Conservation (phyloP, 2,888 invertebrate species). For the Hypselothyrea guttata region DNA sequence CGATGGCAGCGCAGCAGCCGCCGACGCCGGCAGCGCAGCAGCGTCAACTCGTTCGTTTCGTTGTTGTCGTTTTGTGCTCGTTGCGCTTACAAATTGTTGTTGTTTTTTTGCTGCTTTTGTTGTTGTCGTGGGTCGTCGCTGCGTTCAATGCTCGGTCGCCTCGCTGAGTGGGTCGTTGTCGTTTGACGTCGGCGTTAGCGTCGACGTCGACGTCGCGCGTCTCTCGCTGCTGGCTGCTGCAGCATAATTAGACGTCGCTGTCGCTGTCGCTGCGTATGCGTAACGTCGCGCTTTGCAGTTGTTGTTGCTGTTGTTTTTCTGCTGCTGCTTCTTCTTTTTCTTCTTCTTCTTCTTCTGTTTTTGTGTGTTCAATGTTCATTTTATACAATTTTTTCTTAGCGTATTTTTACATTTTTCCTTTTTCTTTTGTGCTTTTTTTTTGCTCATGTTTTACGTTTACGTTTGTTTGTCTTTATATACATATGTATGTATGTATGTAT, state of each 20-base stretch:
- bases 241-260: slow-evolving; percentile 64
- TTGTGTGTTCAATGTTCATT: slow-evolving; percentile 7
- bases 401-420: slow-evolving; percentile 10
- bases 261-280: slow-evolving; percentile 47
- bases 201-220: slow-evolving; percentile 4
- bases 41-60: slow-evolving; percentile 43
- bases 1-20: slow-evolving; percentile 47
- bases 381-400: slow-evolving; percentile 16
- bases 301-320: slow-evolving; percentile 17
- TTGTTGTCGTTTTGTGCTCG: slow-evolving; percentile 24
- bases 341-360: not conserved
- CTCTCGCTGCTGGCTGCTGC: slow-evolving; percentile 6
- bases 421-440: slow-evolving; percentile 4
- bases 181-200: slow-evolving; percentile 1
- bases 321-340: slow-evolving; percentile 4
- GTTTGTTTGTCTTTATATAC: slow-evolving; percentile 11
- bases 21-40: slow-evolving; percentile 23
- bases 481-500: slow-evolving; percentile 4
- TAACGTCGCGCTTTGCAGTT: slow-evolving; percentile 50
- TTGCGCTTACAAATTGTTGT: slow-evolving; percentile 54
- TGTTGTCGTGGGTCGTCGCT: slow-evolving; percentile 70
- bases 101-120: too few relatives aligned
- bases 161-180: slow-evolving; percentile 60
- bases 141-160: slow-evolving; percentile 53
- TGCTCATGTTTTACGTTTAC: slow-evolving; percentile 21